phyloP scores from a whole-genome alignment of 2,113 vertebrate species.

The Oreochromis aureus region DNA sequence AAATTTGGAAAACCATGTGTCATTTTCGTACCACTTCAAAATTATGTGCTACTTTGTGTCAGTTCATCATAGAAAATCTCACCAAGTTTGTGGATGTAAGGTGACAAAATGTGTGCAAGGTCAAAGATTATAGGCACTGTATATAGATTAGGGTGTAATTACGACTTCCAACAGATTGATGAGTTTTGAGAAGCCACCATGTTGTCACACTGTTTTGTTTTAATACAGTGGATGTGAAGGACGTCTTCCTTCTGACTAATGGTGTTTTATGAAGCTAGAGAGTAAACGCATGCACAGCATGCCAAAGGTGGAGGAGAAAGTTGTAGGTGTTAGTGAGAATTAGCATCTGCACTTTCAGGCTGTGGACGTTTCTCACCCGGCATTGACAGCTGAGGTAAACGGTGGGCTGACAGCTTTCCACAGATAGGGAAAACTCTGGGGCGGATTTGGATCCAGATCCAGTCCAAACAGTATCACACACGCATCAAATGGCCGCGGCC shows the following conservation, averaged over 20 bases:
- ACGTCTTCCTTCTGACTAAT: background rate
- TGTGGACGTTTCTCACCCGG: accelerated
- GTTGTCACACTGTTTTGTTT: background rate
- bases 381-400: background rate
- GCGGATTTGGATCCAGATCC: background rate
- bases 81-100: background rate
- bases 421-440: background rate
- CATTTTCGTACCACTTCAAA: background rate
- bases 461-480: background rate
- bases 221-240: background rate
- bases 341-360: background rate
- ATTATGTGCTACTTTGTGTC: background rate
- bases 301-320: background rate
- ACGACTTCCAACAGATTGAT: background rate
- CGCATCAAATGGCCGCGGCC: background rate
- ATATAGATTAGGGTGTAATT: background rate
- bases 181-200: background rate
- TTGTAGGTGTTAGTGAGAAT: background rate
- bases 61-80: accelerated
- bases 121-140: background rate
- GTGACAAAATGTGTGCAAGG: background rate
- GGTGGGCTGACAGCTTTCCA: background rate
- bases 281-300: background rate
- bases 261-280: accelerated
- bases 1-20: accelerated